Conservation (phyloP, 2,113 vertebrate species). For the Forbesichthys papilliferus region DNA sequence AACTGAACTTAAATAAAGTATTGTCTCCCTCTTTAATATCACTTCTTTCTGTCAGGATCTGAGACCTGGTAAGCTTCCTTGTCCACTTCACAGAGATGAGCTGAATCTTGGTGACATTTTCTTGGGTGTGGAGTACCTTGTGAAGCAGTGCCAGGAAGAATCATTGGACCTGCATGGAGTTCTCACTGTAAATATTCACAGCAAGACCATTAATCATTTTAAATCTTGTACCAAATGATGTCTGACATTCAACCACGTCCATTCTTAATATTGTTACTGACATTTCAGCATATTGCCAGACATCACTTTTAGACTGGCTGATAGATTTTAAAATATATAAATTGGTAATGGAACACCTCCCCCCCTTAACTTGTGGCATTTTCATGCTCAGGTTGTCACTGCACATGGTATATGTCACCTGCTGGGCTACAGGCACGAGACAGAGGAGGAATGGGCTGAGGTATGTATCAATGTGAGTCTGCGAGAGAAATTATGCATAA, state of each 20-base stretch:
- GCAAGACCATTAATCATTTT: background rate
- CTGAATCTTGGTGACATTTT: slow-evolving; percentile 89
- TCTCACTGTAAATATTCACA: slow-evolving; percentile 78
- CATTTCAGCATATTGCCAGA: background rate
- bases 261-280: background rate
- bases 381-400: slow-evolving; percentile 77
- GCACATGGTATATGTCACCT: slow-evolving; percentile 92
- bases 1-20: background rate
- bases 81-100: slow-evolving; percentile 75
- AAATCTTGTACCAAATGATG: too few species aligned
- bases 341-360: background rate
- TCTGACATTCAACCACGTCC: background rate
- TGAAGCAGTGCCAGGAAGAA: slow-evolving; percentile 77
- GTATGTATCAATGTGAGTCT: slow-evolving; percentile 57
- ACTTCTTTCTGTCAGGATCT: slow-evolving; percentile 73
- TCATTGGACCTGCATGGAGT: slow-evolving; percentile 74
- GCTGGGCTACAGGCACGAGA: slow-evolving; percentile 87
- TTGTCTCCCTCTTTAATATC: background rate
- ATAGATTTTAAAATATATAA: background rate
- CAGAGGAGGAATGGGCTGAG: slow-evolving; percentile 81
- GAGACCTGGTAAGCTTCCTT: slow-evolving; percentile 80
- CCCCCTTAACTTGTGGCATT: background rate
- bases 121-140: slow-evolving; percentile 88
- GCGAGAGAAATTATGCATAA: background rate
- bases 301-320: background rate